A percentile compares a stretch with the other conserved stretches of the same genome.
Conservation (phyloP, 2,888 invertebrate species). For the Drosophila picticornis region DNA sequence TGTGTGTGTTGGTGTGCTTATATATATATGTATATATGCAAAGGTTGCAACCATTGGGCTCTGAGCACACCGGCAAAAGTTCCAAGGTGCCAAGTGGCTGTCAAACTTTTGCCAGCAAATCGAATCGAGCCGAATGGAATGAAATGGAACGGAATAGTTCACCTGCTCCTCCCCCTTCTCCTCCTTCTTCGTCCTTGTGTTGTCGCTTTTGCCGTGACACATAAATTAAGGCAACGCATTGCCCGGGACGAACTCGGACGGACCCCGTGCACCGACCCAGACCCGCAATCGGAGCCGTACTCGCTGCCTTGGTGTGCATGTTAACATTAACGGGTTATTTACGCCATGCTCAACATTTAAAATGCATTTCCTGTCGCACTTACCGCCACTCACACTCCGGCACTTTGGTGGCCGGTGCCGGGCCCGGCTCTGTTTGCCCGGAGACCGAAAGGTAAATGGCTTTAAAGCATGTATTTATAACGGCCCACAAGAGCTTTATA, state of each 20-base stretch:
- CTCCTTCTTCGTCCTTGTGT: conserved; percentile 24
- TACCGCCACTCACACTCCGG: conserved; percentile 7
- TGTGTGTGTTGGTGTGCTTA: conserved; percentile 26
- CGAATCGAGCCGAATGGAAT: conserved; percentile 72
- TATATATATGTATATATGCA: conserved; percentile 19
- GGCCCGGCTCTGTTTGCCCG: conserved; percentile 10
- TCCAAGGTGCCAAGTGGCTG: conserved; percentile 81
- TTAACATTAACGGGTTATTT: conserved; percentile 79
- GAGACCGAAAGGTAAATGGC: conserved; percentile 50
- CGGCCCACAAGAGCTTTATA: conserved; percentile 62
- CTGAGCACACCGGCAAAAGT: conserved; percentile 59
- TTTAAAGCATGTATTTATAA: conserved; percentile 73
- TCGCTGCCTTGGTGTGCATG: conserved; percentile 48
- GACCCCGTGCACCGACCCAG: background rate
- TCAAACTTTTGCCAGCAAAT: conserved; percentile 74
- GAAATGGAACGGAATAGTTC: conserved; percentile 42
- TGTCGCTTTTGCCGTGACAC: conserved; percentile 59
- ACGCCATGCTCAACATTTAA: conserved; percentile 75
- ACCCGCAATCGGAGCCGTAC: background rate
- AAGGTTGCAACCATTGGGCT: conserved; percentile 37
- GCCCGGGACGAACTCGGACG: conserved; percentile 1
- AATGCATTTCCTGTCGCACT: conserved; percentile 67
- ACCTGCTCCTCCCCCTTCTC: background rate
- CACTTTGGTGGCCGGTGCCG: background rate
- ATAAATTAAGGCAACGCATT: conserved; percentile 77